These are phyloP conservation scores for Onychostruthus taczanowskii DNA, from an alignment of 2,113 vertebrate species.

Conservation along the genomic window DNA sequence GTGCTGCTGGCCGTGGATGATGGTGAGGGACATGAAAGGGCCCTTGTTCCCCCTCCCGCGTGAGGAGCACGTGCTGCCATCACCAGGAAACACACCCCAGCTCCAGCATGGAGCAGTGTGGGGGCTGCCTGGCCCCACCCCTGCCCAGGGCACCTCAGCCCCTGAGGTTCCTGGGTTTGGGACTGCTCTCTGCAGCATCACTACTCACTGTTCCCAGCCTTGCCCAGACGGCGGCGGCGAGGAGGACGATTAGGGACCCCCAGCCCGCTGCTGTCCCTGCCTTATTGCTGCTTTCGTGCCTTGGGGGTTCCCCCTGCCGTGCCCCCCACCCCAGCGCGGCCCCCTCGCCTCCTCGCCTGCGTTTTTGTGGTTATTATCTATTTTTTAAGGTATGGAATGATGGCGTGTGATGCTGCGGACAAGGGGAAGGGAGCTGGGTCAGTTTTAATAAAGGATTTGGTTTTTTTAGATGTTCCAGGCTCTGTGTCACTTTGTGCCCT, in stretches of 20 bases:
- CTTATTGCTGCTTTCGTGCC: neutral
- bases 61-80: neutral
- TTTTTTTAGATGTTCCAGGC: neutral
- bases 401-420: neutral
- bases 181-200: neutral
- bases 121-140: neutral
- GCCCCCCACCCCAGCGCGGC: neutral
- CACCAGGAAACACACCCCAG: neutral
- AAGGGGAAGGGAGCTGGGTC: neutral
- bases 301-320: neutral
- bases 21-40: constrained; percentile 69
- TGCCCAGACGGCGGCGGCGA: constrained; percentile 36
- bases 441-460: constrained; percentile 18
- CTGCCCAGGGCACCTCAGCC: fast-evolving
- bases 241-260: constrained; percentile 62
- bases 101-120: fast-evolving
- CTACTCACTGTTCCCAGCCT: neutral
- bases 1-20: constrained; percentile 79
- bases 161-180: neutral
- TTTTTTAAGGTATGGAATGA: constrained; percentile 12
- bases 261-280: fast-evolving
- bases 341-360: neutral
- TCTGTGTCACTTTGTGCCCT: neutral
- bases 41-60: neutral
- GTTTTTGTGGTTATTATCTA: neutral